Evolutionary conservation across 2,113 vertebrate genomes (phyloP), one percentile per base, ranked within the genome.

Genomic region (Cynoglossus semilaevis): DNA sequence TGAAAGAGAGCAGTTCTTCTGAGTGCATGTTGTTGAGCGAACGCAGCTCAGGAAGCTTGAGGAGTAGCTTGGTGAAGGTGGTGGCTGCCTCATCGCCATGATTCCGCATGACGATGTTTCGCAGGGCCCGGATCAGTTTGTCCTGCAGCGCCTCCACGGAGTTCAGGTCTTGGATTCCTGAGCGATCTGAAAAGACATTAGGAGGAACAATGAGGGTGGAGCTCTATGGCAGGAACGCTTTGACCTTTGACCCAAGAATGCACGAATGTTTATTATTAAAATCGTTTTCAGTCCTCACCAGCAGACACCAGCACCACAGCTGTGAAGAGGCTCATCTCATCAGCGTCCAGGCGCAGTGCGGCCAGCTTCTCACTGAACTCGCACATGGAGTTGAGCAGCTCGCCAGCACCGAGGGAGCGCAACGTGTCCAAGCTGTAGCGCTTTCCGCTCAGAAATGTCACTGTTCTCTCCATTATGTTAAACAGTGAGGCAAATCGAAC

Each of bases 21-120:
- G 95, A 99, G 91, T 99, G 97, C 95, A 97, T 92, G 91, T 97
- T 98, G 88, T 98, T 99, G 87, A 99, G 94, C 46, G 96, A 97
- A 35, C 96, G 95, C 85, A 99, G 92, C 82, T 99, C 96, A 0
- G 97, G 94, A 51, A 99, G 91, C 79, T 98, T 98, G 69, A 99
- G 90, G 67, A 99, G 93, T 63, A 98, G 93, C 84, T 97, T 98
- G 88, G 97, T 98, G 92, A 99, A 97, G 77, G 94, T 92, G 71
- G 96, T 94, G 75, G 93, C 87, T 67, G 93, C 87, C 82, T 95
- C 95, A 0, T 94, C 95, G 58, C 93, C 91, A 78, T 97, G 96
- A 70, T 98, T 98, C 89, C 93, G 94, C 91, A 92, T 93, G 68
- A 98, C 94, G 91, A 96, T 93, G 88, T 93, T 94, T 72, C 95